These are phyloP conservation scores for Cheilosia variabilis DNA, from an alignment of 2,888 invertebrate species.

Conservation along the genomic window DNA sequence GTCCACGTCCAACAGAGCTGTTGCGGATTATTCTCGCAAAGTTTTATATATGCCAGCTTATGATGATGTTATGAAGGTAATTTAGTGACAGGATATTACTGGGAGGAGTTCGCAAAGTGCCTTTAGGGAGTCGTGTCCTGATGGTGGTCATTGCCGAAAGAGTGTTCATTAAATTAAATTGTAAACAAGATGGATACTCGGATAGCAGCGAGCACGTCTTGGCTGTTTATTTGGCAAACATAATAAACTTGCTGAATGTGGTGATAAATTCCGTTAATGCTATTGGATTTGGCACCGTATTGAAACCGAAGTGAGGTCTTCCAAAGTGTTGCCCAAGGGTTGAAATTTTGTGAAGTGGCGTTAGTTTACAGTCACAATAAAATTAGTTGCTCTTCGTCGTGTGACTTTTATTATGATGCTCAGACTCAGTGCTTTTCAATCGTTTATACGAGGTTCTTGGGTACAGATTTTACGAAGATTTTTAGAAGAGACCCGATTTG, in stretches of 20 bases:
- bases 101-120: slow-evolving; percentile 59
- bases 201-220: neutral
- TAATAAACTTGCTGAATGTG: slow-evolving; percentile 13
- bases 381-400: too few species aligned
- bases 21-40: slow-evolving; percentile 38
- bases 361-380: too few species aligned
- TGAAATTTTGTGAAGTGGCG: too few species aligned
- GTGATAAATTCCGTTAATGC: slow-evolving; percentile 34
- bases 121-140: slow-evolving; percentile 34
- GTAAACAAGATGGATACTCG: slow-evolving; percentile 50
- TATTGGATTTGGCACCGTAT: slow-evolving; percentile 3
- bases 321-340: neutral
- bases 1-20: slow-evolving; percentile 49
- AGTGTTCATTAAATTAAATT: slow-evolving; percentile 68
- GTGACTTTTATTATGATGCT: too few species aligned
- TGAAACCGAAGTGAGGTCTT: neutral
- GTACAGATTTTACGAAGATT: too few species aligned
- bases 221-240: neutral
- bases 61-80: slow-evolving; percentile 73
- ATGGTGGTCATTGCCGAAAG: slow-evolving; percentile 54
- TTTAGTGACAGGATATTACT: slow-evolving; percentile 72
- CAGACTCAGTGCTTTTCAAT: too few species aligned
- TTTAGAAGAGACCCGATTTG: too few species aligned
- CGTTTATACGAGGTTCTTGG: too few species aligned
- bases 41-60: slow-evolving; percentile 69